Percentiles rank a stretch among this genome's conserved stretches.
These are phyloP conservation scores for Seison nebaliae DNA, from an alignment of 1,140 invertebrate species.

Conservation along the genomic window DNA sequence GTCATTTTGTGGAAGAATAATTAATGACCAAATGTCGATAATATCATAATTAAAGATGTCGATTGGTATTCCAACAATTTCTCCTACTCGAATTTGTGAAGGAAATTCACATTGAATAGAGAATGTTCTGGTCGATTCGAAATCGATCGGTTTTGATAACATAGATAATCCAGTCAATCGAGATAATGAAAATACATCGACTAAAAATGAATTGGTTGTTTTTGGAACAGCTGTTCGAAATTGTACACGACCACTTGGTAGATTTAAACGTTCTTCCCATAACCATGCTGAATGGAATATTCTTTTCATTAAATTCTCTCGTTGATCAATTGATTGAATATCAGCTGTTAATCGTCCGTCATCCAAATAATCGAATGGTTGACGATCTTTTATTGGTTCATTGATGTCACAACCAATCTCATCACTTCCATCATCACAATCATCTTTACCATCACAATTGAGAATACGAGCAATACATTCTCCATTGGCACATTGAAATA, in stretches of 20 bases:
- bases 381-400: slow-evolving; percentile 31
- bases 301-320: background rate
- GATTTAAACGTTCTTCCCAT: slow-evolving; percentile 14
- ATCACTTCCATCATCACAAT: slow-evolving; percentile 62
- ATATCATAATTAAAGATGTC: slow-evolving; percentile 50
- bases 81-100: slow-evolving; percentile 47
- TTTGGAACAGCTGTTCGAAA: slow-evolving; percentile 61
- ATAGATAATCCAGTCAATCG: slow-evolving; percentile 56
- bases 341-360: slow-evolving; percentile 2
- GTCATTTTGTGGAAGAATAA: slow-evolving; percentile 43
- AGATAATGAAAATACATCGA: slow-evolving; percentile 66
- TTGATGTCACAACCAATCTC: slow-evolving; percentile 55
- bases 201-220: slow-evolving; percentile 58
- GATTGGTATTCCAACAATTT: slow-evolving; percentile 67
- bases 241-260: slow-evolving; percentile 25
- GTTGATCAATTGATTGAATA: background rate
- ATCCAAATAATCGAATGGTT: background rate
- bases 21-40: slow-evolving; percentile 38
- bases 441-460: slow-evolving; percentile 48
- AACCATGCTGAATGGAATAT: slow-evolving; percentile 7
- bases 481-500: slow-evolving; percentile 9
- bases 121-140: slow-evolving; percentile 50
- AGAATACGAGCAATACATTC: slow-evolving; percentile 5
- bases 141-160: slow-evolving; percentile 39
- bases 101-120: slow-evolving; percentile 84